A percentile compares a stretch with the other conserved stretches of the same genome.
phyloP scores from a whole-genome alignment of 2,888 invertebrate species.

The Plemyria rubiginata region DNA sequence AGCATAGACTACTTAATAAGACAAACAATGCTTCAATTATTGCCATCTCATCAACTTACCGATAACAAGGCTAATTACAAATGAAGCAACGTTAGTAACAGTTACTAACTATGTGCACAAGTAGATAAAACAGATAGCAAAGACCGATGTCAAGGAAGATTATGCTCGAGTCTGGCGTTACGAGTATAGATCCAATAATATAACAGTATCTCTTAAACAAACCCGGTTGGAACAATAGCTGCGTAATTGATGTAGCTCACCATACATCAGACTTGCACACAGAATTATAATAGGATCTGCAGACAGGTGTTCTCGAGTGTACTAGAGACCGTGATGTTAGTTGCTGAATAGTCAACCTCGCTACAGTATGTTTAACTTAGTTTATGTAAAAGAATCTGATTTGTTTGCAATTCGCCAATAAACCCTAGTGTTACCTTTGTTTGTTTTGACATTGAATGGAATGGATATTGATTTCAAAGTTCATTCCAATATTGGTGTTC shows the following conservation, averaged over 20 bases:
- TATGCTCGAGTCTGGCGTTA: neutral
- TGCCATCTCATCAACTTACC: neutral
- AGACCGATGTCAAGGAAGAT: slow-evolving; percentile 2
- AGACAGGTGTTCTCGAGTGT: slow-evolving; percentile 10
- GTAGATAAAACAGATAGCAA: slow-evolving; percentile 2
- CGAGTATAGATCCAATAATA: slow-evolving; percentile 11
- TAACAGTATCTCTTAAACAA: slow-evolving; percentile 18
- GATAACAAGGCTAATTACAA: neutral
- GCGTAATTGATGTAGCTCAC: slow-evolving; percentile 23
- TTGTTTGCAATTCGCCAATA: too few species aligned
- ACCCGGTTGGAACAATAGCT: slow-evolving; percentile 17
- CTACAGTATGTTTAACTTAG: too few species aligned
- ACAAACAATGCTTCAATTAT: neutral
- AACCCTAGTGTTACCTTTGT: too few species aligned
- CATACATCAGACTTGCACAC: slow-evolving; percentile 22
- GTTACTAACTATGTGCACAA: neutral
- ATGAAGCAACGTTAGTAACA: neutral
- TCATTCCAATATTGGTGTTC: too few species aligned
- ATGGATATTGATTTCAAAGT: too few species aligned
- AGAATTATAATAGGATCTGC: slow-evolving; percentile 19
- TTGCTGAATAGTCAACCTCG: neutral
- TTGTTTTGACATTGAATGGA: too few species aligned
- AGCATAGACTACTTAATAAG: too few species aligned
- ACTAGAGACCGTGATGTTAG: neutral
- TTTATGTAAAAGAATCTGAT: too few species aligned